Evolutionary conservation across 2,113 vertebrate species (phyloP), one percentile per base, ranked within the genome.

Genomic region (Jacana jacana): DNA sequence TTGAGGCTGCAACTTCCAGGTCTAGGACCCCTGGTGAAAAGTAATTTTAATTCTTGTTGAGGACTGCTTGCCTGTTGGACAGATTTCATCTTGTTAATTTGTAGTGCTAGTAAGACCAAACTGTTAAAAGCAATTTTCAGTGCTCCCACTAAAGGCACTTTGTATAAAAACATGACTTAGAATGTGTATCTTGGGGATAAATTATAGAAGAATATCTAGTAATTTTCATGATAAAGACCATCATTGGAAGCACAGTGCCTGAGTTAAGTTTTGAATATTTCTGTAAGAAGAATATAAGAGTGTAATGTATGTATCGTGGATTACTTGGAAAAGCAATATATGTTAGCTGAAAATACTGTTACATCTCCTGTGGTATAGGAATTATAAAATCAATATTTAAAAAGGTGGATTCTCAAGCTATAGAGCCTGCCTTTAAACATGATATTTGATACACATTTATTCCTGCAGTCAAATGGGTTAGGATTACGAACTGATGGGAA

Each of bases 151-250:
- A 87, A 96, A 95, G 91, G 90, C 82, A 94, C 80, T 95, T 97
- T 77, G 79, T 95, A 91, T 93, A 94, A 94, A 94, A 95, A 89
- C 76, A 88, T 91, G 85, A 88, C 92, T 92, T 93, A 77, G 92
- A 97, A 96, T 96, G 86, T 93, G 96, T 94, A 89, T 95, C 96
- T 94, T 96, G 96, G 96, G 96, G 91, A 97, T 97, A 97, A 95
- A 97, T 97, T 97, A 96, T 81, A 89, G 92, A 94, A 94, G 87
- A 95, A 93, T 96, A 90, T 83, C 87, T 97, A 92, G 92, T 96
- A 89, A 95, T 96, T 97, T 94, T 96, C 88, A 85, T 97, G 95
- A 95, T 97, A 95, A 96, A 97, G 92, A 92, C 86, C 77, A 88
- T 95, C 77, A 93, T 86, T 96, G 95, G 70, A 96, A 96, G 66